Percentiles rank a stretch among this genome's conserved stretches.
Conservation (phyloP, 2,797 vertebrate genomes). For the Chrysocyon brachyurus region DNA sequence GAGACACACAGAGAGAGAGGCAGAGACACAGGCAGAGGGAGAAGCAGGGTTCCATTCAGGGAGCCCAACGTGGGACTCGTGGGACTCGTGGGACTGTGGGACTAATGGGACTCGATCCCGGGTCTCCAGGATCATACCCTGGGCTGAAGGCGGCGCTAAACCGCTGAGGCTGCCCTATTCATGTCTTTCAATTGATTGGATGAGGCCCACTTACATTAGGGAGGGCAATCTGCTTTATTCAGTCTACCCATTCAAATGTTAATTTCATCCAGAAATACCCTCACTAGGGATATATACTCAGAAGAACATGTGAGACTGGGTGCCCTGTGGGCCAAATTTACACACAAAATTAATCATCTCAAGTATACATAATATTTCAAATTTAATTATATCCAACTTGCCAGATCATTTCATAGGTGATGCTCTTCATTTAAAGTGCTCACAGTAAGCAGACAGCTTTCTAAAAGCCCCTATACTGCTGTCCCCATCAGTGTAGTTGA, state of each 20-base stretch:
- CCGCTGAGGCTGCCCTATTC: too few species aligned
- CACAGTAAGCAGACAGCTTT: conserved; percentile 35
- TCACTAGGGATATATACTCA: not conserved
- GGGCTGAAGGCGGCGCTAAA: too few species aligned
- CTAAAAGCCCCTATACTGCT: not conserved
- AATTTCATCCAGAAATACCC: not conserved
- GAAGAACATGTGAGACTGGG: not conserved
- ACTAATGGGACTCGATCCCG: too few species aligned
- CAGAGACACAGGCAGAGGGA: too few species aligned
- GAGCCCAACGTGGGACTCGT: too few species aligned
- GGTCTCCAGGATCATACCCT: too few species aligned
- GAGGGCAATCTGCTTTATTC: not conserved
- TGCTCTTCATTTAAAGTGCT: not conserved
- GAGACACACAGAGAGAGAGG: too few species aligned
- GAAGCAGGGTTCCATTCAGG: too few species aligned
- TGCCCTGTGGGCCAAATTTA: not conserved
- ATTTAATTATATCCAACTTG: not conserved
- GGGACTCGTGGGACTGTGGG: too few species aligned
- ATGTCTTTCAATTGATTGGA: not conserved
- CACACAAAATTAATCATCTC: conserved; percentile 27
- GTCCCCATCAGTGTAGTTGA: not conserved
- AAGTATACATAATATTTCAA: not conserved
- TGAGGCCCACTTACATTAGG: not conserved
- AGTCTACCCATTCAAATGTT: not conserved
- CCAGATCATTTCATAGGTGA: conserved; percentile 6